Conservation (phyloP, 2,113 vertebrate genomes). For the Callorhinus ursinus region DNA sequence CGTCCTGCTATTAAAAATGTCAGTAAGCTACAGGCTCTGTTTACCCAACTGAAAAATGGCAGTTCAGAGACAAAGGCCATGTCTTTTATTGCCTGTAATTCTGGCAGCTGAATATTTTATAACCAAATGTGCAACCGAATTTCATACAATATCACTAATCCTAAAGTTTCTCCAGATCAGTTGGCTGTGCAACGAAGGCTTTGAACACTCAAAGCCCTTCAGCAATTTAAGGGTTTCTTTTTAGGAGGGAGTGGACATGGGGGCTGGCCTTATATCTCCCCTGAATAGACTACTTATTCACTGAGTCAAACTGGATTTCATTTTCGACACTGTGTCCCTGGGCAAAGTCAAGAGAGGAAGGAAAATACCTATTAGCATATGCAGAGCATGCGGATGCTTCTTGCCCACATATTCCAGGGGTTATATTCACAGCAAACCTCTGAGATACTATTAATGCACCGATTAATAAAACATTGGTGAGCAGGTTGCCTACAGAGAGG, state of each 20-base stretch:
- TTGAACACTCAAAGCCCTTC: background rate
- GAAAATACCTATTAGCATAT: background rate
- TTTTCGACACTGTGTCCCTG: background rate
- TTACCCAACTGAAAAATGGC: background rate
- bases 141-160: background rate
- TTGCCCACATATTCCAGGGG: background rate
- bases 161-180: background rate
- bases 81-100: background rate
- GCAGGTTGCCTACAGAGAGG: slow-evolving; percentile 45
- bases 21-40: background rate
- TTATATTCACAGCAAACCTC: slow-evolving; percentile 43
- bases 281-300: background rate
- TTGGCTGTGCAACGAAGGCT: background rate
- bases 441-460: slow-evolving; percentile 25
- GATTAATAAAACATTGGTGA: slow-evolving; percentile 62
- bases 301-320: slow-evolving; percentile 4
- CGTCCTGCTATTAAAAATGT: background rate
- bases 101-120: background rate
- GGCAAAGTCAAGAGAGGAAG: slow-evolving; percentile 33
- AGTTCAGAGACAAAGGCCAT: background rate
- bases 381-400: background rate
- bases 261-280: background rate
- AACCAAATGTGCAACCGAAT: background rate
- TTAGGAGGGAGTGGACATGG: background rate
- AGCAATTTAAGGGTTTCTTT: background rate